Base-by-base conservation (phyloP, 2,113 vertebrate genomes). In the Tichodroma muraria region DNA sequence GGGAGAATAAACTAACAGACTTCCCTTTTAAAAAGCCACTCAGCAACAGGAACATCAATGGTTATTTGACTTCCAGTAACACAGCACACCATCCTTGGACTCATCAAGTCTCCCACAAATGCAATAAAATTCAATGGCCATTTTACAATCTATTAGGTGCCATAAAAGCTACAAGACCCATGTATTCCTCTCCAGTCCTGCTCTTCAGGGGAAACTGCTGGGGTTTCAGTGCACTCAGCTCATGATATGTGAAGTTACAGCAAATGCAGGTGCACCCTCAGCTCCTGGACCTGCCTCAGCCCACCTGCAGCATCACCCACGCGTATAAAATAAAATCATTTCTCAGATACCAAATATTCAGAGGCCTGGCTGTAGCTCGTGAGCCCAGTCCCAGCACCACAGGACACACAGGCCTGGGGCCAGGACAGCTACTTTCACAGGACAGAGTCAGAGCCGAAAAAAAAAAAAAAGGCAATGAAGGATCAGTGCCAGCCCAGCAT, bases 351-450 rank as follows among this genome's bases (percentile, higher is more conserved):
- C 68, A 68, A 42, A n/a, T 7, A 53, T 20, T 59, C 38, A 57
- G 77, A 78, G 44, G 15, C 10, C 25, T 57, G 24, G 37, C 25
- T 1, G 0, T 10, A 12, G 47, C 35, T 65, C 0, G 0, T 3
- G 16, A 79, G 40, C n/a, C n/a, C 45, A 63, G 45, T 12, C 35
- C 38, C 60, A 88, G 56, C 33, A 37, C 44, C 33, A 9, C 6
- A 8, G 19, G 71, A 45, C 30, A 54, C 35, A 50, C 24, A 38
- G 49, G 59, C 33, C 47, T 54, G 56, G 47, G n/a, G 17, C 42
- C 30, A 61, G 66, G 54, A 72, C 66, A 77, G 54, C 37, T 37
- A 42, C 81, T 89, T 85, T 42, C 66, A 71, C 40, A n/a, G 59
- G 35, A 70, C 31, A 47, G 11, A 57, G 18, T 22, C 24, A 60